Evolutionary conservation across 1,140 invertebrate species (phyloP).

Genomic region (Neomicropteryx cornuta): DNA sequence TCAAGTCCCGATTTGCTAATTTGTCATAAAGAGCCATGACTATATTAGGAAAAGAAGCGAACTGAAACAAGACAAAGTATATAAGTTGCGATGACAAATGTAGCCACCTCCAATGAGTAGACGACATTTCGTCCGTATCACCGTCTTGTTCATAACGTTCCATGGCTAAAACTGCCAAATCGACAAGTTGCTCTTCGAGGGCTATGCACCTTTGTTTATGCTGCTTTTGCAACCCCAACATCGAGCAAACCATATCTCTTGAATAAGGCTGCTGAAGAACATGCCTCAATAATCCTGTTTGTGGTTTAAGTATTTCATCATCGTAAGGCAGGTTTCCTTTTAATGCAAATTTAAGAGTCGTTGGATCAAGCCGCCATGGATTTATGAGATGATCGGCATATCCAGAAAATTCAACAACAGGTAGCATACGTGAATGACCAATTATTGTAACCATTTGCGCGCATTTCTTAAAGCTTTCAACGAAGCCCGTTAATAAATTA

Average conservation of each 20-base stretch:
- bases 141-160: conserved; percentile 69
- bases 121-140: conserved; percentile 52
- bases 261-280: conserved; percentile 93
- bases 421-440: conserved; percentile 79
- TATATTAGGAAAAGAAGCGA: conserved; percentile 86
- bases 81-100: conserved; percentile 92
- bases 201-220: conserved; percentile 82
- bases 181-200: conserved; percentile 87
- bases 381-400: conserved; percentile 80
- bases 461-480: conserved; percentile 82
- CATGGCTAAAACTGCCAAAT: conserved; percentile 85
- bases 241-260: conserved; percentile 89
- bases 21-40: conserved; percentile 82
- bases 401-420: conserved; percentile 82
- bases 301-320: conserved; percentile 78
- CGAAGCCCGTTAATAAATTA: conserved; percentile 74
- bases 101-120: conserved; percentile 79
- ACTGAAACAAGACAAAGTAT: conserved; percentile 92
- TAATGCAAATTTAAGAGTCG: conserved; percentile 74
- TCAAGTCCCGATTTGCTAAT: conserved; percentile 66
- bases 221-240: conserved; percentile 88
- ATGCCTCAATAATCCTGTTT: conserved; percentile 77
- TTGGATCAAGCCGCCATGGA: conserved; percentile 85
- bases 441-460: conserved; percentile 94
- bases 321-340: conserved; percentile 90